Evolutionary conservation across 2,113 vertebrate genomes (phyloP), one percentile per base, ranked within the genome.

Genomic region (Pterophyllum scalare): DNA sequence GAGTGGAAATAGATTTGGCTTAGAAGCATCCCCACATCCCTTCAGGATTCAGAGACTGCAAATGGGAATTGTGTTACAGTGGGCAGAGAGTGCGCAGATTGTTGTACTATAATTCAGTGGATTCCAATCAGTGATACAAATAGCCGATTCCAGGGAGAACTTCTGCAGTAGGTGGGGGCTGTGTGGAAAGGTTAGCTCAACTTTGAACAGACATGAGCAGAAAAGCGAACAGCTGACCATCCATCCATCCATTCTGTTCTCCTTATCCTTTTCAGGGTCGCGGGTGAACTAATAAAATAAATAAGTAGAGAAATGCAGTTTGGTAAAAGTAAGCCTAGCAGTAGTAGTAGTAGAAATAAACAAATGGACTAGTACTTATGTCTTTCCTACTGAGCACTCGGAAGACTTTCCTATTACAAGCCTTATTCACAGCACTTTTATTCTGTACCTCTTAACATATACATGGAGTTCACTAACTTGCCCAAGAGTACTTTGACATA

Each of bases 1-100:
- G 76, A 79, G 60, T 83, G 87, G 86, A 90, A 89, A 87, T 75
- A 80, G 80, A 82, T 85, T 72, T 82, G 85, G 80, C 81, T 81
- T 28, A 2, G 52, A 82, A 83, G 79, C 61, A 81, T 87, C 52
- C 54, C 17, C 43, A 61, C 12, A 75, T 72, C 75, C 80, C 79
- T 61, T 11, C 77, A 81, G 82, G 75, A 80, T n/a, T 33, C 3
- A 9, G 56, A 72, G 57, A 46, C 56, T 38, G 28, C 22, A 58
- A 80, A 43, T 24, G 75, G 65, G 64, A 59, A 43, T 70, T 80
- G 86, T 33, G 80, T 79, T 59, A 8, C 38, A 52, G 72, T 59
- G 77, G 80, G 80, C 33, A 40, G n/a, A 4, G 31, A 54, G 88
- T 17, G 43, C n/a, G 24, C 54, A 15, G 58, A 58, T 70, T 67